Conservation (phyloP, 2,888 invertebrate genomes). For the Microchrysa polita region DNA sequence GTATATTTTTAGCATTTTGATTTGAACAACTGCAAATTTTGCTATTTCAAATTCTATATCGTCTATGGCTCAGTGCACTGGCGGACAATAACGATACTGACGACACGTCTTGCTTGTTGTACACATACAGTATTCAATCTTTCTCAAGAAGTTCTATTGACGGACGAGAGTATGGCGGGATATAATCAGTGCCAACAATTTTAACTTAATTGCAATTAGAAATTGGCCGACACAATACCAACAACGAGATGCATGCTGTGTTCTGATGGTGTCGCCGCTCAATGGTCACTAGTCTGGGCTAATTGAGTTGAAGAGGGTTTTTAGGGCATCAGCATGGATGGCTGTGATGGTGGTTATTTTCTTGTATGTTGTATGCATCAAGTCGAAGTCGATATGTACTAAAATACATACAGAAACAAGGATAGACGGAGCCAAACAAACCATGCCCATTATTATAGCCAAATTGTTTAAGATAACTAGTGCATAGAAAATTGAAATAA, state of each 20-base stretch:
- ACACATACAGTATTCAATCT: background rate
- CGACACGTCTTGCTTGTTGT: background rate
- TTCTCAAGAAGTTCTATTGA: background rate
- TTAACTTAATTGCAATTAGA: slow-evolving; percentile 37
- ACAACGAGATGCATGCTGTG: background rate
- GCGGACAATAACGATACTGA: background rate
- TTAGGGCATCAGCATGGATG: slow-evolving; percentile 19
- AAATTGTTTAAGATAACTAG: slow-evolving; percentile 22
- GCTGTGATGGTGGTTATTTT: too few species aligned
- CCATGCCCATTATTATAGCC: too few species aligned
- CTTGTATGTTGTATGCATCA: background rate
- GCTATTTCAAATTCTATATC: slow-evolving; percentile 3
- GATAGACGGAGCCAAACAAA: background rate
- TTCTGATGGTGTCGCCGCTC: slow-evolving; percentile 10
- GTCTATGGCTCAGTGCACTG: background rate
- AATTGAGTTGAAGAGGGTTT: slow-evolving; percentile 42
- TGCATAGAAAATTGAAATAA: slow-evolving; percentile 34
- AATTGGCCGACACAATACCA: slow-evolving; percentile 35
- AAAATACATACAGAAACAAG: background rate
- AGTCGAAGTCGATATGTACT: background rate
- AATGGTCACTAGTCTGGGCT: slow-evolving; percentile 24
- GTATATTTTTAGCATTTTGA: slow-evolving; percentile 3
- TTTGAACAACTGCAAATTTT: background rate
- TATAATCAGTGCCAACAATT: slow-evolving; percentile 19
- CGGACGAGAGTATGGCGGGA: background rate